A percentile compares a stretch with the other conserved stretches of the same genome.
phyloP scores from a whole-genome alignment of 1,140 invertebrate species.

The Dendrolimus punctatus region DNA sequence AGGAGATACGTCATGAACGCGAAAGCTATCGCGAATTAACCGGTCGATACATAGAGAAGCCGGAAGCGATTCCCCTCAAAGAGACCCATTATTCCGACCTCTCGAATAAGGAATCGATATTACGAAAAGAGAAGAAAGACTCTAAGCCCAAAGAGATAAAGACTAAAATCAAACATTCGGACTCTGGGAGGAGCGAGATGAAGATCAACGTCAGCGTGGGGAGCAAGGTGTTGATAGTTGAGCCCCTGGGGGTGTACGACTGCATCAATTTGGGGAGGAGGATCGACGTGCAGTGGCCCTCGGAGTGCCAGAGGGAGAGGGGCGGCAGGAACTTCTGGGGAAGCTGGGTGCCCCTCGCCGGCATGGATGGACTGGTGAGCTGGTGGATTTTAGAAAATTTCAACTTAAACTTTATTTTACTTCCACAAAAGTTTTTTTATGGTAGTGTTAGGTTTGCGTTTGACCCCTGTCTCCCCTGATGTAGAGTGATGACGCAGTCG shows the following conservation, averaged over 20 bases:
- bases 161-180: slow-evolving; percentile 61
- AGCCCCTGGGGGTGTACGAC: slow-evolving; percentile 81
- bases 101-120: slow-evolving; percentile 47
- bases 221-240: slow-evolving; percentile 73
- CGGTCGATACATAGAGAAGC: slow-evolving; percentile 63
- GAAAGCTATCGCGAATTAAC: slow-evolving; percentile 64
- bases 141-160: slow-evolving; percentile 50
- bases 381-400: slow-evolving; percentile 2
- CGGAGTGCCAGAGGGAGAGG: slow-evolving; percentile 86
- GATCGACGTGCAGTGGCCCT: slow-evolving; percentile 94
- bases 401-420: not conserved
- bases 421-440: no score
- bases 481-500: no score
- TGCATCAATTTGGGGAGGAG: slow-evolving; percentile 90
- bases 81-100: slow-evolving; percentile 57
- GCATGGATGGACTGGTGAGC: slow-evolving; percentile 89
- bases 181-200: slow-evolving; percentile 68
- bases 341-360: slow-evolving; percentile 89
- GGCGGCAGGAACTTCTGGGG: slow-evolving; percentile 91
- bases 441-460: no score
- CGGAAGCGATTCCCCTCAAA: slow-evolving; percentile 45
- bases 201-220: slow-evolving; percentile 65
- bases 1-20: slow-evolving; percentile 63
- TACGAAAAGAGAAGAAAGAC: slow-evolving; percentile 60
- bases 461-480: no score